phyloP scores from a whole-genome alignment of 2,797 vertebrate species.

The Sparus aurata region DNA sequence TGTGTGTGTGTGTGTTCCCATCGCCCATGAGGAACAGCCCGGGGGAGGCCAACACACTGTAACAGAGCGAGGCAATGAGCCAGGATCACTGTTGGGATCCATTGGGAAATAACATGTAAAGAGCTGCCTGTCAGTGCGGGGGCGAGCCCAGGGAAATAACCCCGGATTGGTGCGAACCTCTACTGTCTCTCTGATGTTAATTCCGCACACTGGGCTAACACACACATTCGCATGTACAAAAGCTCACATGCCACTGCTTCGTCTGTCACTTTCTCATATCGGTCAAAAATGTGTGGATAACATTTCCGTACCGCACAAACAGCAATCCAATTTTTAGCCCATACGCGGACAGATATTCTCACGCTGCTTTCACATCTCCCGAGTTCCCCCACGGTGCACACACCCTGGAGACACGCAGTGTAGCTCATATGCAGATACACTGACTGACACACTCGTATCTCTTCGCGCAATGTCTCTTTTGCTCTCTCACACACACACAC shows the following conservation, averaged over 20 bases:
- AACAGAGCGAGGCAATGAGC: slow-evolving; percentile 70
- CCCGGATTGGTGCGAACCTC: slow-evolving; percentile 46
- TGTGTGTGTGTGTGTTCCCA: slow-evolving; percentile 24
- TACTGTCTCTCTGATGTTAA: slow-evolving; percentile 62
- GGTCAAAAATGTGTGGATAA: slow-evolving; percentile 5
- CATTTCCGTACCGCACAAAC: slow-evolving; percentile 6
- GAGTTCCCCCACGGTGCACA: slow-evolving; percentile 11
- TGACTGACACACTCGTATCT: slow-evolving; percentile 31
- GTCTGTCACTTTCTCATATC: slow-evolving; percentile 19
- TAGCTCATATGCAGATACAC: slow-evolving; percentile 32
- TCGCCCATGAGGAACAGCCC: slow-evolving; percentile 55
- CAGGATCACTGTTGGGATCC: slow-evolving; percentile 66
- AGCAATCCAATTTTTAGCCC: slow-evolving; percentile 5
- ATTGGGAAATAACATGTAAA: slow-evolving; percentile 79
- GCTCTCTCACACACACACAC: not conserved
- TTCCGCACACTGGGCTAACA: slow-evolving; percentile 42
- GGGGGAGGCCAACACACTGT: slow-evolving; percentile 54
- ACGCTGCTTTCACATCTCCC: slow-evolving; percentile 16
- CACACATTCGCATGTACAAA: slow-evolving; percentile 33
- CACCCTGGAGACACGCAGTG: slow-evolving; percentile 18
- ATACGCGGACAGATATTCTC: not conserved
- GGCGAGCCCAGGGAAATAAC: slow-evolving; percentile 72
- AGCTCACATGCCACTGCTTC: slow-evolving; percentile 26
- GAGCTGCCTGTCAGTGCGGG: slow-evolving; percentile 62
- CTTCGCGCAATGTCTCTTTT: slow-evolving; percentile 15